These are phyloP conservation scores for Perca fluviatilis DNA, from an alignment of 2,113 vertebrate species.

Conservation along the genomic window DNA sequence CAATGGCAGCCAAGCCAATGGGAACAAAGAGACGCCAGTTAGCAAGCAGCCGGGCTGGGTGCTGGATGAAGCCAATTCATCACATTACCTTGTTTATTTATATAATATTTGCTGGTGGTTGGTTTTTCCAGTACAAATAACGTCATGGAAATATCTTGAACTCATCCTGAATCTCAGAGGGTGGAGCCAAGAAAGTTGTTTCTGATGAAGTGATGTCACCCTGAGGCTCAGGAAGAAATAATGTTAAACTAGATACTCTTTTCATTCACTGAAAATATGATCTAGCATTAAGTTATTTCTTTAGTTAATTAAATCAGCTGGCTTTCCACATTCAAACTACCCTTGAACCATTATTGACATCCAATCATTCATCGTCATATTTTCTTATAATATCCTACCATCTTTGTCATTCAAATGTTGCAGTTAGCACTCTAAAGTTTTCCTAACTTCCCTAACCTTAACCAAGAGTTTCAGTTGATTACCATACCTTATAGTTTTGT, in stretches of 20 bases:
- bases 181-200: neutral
- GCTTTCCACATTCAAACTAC: neutral
- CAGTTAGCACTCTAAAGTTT: no score
- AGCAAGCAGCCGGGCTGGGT: slow-evolving; percentile 10
- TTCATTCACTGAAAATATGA: slow-evolving; percentile 1
- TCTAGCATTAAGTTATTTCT: neutral
- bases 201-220: neutral
- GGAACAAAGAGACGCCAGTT: slow-evolving; percentile 53
- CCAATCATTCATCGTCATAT: no score
- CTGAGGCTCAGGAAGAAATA: neutral
- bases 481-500: no score
- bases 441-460: neutral
- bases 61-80: slow-evolving; percentile 12
- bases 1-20: slow-evolving; percentile 47
- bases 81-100: neutral
- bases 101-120: slow-evolving; percentile 1
- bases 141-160: neutral
- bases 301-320: neutral
- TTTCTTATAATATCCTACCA: no score
- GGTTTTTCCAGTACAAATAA: neutral
- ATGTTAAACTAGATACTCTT: neutral
- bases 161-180: neutral
- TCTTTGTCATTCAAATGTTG: no score
- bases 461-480: neutral
- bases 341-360: neutral